Percentiles rank a stretch among this genome's conserved stretches.
These are phyloP conservation scores for Eubasilissa splendida DNA, from an alignment of 2,888 invertebrate genomes.

Conservation along the genomic window DNA sequence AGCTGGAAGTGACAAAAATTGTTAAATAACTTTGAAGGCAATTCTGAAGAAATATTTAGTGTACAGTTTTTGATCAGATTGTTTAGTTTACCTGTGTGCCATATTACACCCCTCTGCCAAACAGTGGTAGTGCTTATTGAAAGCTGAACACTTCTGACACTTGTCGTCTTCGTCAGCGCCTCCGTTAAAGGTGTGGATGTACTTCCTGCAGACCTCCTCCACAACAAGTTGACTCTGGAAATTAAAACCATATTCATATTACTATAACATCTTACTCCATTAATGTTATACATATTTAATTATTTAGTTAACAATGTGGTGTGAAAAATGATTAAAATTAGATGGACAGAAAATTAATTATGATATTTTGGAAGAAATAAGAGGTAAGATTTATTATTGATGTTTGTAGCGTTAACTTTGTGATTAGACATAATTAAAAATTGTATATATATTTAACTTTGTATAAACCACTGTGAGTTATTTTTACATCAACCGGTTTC, in stretches of 20 bases:
- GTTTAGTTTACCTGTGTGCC: constrained; percentile 74
- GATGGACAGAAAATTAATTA: too few relatives aligned
- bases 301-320: too few relatives aligned
- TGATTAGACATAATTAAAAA: too few relatives aligned
- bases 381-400: too few relatives aligned
- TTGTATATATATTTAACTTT: too few relatives aligned
- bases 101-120: constrained; percentile 83
- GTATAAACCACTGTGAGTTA: too few relatives aligned
- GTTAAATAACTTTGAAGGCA: neutral
- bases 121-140: constrained; percentile 92
- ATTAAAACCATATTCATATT: neutral
- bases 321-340: too few relatives aligned
- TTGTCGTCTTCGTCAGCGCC: constrained; percentile 73
- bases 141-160: constrained; percentile 73
- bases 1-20: constrained; percentile 63
- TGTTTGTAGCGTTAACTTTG: too few relatives aligned
- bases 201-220: constrained; percentile 72
- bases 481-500: too few relatives aligned
- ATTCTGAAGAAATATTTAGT: neutral
- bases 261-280: too few relatives aligned
- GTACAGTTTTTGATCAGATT: neutral
- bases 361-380: too few relatives aligned
- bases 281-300: too few relatives aligned
- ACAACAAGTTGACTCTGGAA: constrained; percentile 73
- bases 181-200: constrained; percentile 70